Conservation (phyloP, 2,113 vertebrate genomes). For the Perccottus glenii region DNA sequence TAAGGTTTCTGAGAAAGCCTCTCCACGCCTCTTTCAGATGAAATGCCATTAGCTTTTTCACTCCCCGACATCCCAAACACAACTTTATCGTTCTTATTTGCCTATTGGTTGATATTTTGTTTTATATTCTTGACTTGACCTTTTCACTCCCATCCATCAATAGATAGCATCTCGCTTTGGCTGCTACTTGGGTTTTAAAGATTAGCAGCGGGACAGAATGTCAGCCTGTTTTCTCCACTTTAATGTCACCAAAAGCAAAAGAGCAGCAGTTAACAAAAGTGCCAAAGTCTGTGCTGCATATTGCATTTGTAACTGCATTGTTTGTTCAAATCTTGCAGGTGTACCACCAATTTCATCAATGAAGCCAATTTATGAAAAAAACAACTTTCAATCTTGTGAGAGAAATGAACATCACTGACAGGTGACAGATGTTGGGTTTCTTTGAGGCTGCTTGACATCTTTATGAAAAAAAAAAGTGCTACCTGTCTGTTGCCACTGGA, state of each 20-base stretch:
- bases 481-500: constrained; percentile 53
- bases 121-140: constrained; percentile 66
- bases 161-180: constrained; percentile 52
- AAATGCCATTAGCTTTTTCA: constrained; percentile 38
- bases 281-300: too few relatives aligned
- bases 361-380: constrained; percentile 61
- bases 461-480: constrained; percentile 62
- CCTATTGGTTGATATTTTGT: constrained; percentile 44
- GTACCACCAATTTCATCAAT: constrained; percentile 33
- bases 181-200: constrained; percentile 55
- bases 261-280: constrained; percentile 15
- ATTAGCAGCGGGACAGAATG: constrained; percentile 60
- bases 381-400: constrained; percentile 63
- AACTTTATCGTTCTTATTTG: constrained; percentile 44
- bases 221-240: constrained; percentile 52
- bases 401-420: constrained; percentile 71
- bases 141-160: constrained; percentile 61
- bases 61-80: constrained; percentile 12
- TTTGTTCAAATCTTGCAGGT: constrained; percentile 55
- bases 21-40: neutral
- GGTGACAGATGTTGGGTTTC: constrained; percentile 68
- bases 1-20: neutral
- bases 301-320: too few relatives aligned
- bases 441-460: constrained; percentile 40
- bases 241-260: neutral